A percentile compares a stretch with the other conserved stretches of the same genome.
Evolutionary conservation across 2,888 invertebrate genomes (phyloP).

Genomic region (Amblyjoppa fuscipennis): DNA sequence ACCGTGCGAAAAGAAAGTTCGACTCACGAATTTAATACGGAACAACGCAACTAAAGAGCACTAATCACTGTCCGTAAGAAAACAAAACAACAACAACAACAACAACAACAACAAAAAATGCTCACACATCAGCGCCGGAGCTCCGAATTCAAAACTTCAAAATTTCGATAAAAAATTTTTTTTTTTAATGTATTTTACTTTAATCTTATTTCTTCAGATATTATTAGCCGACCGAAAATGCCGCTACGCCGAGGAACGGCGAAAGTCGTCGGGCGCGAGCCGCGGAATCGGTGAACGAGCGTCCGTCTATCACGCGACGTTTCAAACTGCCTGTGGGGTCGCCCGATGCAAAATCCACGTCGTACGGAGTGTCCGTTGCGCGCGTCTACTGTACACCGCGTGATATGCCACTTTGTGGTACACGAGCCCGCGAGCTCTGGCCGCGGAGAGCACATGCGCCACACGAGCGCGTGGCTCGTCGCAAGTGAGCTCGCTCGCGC

Average conservation of each 20-base stretch:
- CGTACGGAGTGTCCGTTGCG: constrained; percentile 54
- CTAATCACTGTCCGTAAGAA: background rate
- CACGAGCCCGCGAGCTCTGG: constrained; percentile 39
- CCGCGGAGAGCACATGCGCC: constrained; percentile 63
- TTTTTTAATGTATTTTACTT: background rate
- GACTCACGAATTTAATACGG: background rate
- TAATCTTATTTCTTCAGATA: background rate
- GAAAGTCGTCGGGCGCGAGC: background rate
- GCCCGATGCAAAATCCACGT: constrained; percentile 57
- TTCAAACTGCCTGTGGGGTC: constrained; percentile 62
- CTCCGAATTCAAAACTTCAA: background rate
- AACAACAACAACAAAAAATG: background rate
- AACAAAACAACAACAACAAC: too few relatives aligned
- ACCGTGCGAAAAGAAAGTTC: background rate
- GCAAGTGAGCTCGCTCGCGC: background rate
- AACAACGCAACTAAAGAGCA: background rate
- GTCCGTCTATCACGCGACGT: constrained; percentile 61
- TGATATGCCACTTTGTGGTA: constrained; percentile 6
- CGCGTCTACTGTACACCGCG: constrained; percentile 58
- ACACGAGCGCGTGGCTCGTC: constrained; percentile 43
- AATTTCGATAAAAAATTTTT: background rate
- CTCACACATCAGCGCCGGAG: background rate
- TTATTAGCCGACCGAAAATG: background rate
- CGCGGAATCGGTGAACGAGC: constrained; percentile 44
- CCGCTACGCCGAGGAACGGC: background rate